Percentiles rank a stretch among this genome's conserved stretches.
These are phyloP conservation scores for Alligator mississippiensis DNA, from an alignment of 2,113 vertebrate species.

Conservation along the genomic window DNA sequence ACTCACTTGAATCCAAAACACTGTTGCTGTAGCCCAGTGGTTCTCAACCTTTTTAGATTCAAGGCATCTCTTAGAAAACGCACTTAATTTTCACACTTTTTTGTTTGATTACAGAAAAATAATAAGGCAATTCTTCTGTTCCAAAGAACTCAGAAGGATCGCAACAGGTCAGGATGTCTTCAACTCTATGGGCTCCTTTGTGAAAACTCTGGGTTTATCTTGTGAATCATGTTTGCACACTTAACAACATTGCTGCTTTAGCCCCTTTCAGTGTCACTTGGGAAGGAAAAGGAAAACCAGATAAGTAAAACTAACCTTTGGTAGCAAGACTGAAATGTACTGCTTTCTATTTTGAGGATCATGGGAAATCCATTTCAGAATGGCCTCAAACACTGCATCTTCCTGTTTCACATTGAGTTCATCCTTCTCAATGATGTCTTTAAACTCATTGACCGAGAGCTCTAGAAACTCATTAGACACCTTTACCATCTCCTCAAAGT, in stretches of 20 bases:
- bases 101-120: accelerated
- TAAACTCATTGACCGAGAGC: conserved; percentile 78
- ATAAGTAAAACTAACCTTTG: conserved; percentile 73
- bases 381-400: conserved; percentile 79
- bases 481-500: conserved; percentile 83
- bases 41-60: too few species aligned
- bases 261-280: not conserved
- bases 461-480: conserved; percentile 80
- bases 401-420: conserved; percentile 83
- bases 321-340: conserved; percentile 76
- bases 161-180: too few species aligned
- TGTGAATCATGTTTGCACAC: too few species aligned
- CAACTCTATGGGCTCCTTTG: too few species aligned
- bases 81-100: too few species aligned
- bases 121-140: accelerated
- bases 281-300: not conserved
- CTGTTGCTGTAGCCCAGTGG: too few species aligned
- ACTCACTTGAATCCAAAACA: not conserved
- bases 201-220: too few species aligned
- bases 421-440: conserved; percentile 80
- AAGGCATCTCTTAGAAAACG: too few species aligned
- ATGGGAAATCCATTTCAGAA: conserved; percentile 82
- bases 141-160: not conserved
- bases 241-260: too few species aligned
- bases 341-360: conserved; percentile 72